phyloP scores from a whole-genome alignment of 2,113 vertebrate species.

The Pungitius pungitius region DNA sequence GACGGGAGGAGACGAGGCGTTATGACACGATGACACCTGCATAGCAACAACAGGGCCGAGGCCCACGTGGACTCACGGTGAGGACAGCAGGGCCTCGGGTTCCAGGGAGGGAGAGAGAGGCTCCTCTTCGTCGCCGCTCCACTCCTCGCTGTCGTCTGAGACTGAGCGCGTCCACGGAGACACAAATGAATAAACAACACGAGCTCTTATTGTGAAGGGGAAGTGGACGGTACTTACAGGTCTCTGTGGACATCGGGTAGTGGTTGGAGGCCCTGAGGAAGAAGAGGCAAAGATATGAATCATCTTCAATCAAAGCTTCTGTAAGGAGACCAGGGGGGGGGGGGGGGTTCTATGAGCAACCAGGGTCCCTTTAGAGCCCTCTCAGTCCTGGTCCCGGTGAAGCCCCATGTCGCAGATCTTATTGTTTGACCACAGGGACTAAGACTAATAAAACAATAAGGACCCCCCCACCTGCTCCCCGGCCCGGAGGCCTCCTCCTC shows the following conservation, averaged over 20 bases:
- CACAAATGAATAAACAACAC: background rate
- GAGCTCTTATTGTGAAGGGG: background rate
- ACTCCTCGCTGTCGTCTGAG: slow-evolving; percentile 85
- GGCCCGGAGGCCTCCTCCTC: slow-evolving; percentile 39
- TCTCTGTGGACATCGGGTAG: slow-evolving; percentile 55
- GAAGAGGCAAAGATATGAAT: background rate
- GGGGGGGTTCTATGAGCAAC: background rate
- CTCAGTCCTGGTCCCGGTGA: background rate
- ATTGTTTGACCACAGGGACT: too few relatives aligned
- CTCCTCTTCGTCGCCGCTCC: slow-evolving; percentile 84
- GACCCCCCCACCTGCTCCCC: slow-evolving; percentile 51
- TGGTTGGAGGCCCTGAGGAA: slow-evolving; percentile 64
- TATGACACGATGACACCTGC: too few relatives aligned
- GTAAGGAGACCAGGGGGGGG: background rate
- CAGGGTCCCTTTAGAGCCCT: too few relatives aligned
- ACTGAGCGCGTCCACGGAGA: slow-evolving; percentile 64
- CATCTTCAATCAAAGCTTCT: background rate
- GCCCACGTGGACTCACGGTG: slow-evolving; percentile 52
- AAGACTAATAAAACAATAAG: too few relatives aligned
- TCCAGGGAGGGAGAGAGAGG: slow-evolving; percentile 17
- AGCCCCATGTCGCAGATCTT: too few relatives aligned
- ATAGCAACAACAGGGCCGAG: too few relatives aligned
- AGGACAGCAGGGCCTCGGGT: background rate
- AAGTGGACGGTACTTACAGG: slow-evolving; percentile 74
- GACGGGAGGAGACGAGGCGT: background rate